Percentiles rank a stretch among this genome's conserved stretches.
Conservation (phyloP, 2,113 vertebrate genomes). For the Garra rufa region DNA sequence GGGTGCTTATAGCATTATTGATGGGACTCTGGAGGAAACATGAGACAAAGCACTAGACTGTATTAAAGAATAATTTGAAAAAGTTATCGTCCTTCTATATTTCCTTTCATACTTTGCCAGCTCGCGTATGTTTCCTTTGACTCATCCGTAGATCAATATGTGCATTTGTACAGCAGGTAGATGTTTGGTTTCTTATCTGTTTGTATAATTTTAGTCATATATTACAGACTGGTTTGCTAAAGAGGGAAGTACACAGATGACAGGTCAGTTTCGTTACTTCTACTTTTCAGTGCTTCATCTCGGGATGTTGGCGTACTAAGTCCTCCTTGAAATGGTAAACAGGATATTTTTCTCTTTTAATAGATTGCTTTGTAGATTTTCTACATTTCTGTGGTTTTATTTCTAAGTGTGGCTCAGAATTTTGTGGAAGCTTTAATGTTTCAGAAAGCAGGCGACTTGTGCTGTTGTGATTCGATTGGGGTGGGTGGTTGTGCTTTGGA, state of each 20-base stretch:
- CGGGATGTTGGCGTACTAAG: neutral
- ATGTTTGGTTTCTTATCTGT: slow-evolving; percentile 36
- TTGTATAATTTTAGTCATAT: slow-evolving; percentile 36
- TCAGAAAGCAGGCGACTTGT: neutral
- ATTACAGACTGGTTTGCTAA: slow-evolving; percentile 17
- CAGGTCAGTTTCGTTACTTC: slow-evolving; percentile 20
- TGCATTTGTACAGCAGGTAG: neutral
- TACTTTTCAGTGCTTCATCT: slow-evolving; percentile 13
- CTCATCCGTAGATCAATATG: slow-evolving; percentile 10
- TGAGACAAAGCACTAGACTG: neutral
- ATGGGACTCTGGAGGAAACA: neutral
- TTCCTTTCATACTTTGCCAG: neutral
- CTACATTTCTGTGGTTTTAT: neutral
- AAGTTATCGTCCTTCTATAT: neutral
- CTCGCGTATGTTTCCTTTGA: neutral
- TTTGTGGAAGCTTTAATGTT: neutral
- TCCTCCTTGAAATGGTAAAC: slow-evolving; percentile 42
- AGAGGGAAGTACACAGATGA: slow-evolving; percentile 54
- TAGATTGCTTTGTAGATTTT: neutral
- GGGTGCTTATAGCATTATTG: neutral
- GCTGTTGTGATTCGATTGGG: neutral
- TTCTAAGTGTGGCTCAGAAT: neutral
- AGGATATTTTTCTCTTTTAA: neutral
- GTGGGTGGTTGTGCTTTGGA: neutral
- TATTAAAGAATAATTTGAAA: neutral